A percentile compares a stretch with the other conserved stretches of the same genome.
These are phyloP conservation scores for Clamator glandarius DNA, from an alignment of 2,797 vertebrate species.

Conservation along the genomic window DNA sequence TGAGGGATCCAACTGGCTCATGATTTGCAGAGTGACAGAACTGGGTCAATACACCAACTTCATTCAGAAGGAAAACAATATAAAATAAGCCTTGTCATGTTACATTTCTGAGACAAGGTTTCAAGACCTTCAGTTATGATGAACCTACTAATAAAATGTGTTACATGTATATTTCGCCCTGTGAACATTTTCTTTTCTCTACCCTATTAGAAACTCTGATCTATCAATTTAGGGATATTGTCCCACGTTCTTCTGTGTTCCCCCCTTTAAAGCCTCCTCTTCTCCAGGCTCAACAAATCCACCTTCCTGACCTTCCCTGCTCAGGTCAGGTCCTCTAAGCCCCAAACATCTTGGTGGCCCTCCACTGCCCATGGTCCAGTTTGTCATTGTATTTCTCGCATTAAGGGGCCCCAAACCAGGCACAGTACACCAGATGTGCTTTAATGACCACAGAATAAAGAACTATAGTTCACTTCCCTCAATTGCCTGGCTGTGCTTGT, in stretches of 20 bases:
- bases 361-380: background rate
- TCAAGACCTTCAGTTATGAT: conserved; percentile 16
- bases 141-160: background rate
- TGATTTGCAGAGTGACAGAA: conserved; percentile 51
- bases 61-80: background rate
- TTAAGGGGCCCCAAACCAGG: background rate
- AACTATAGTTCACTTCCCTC: background rate
- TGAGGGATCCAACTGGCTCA: background rate
- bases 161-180: background rate
- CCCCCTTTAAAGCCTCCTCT: background rate
- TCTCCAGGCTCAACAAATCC: background rate
- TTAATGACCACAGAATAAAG: background rate
- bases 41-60: conserved; percentile 37
- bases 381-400: background rate
- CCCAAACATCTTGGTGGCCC: background rate
- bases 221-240: background rate
- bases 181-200: background rate
- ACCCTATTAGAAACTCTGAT: background rate
- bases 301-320: background rate
- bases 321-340: background rate
- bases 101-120: background rate
- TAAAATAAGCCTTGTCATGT: background rate
- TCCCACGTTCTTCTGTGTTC: background rate
- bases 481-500: background rate
- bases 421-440: background rate